Conservation (phyloP, 2,113 vertebrate species). For the Tachysurus vachellii region DNA sequence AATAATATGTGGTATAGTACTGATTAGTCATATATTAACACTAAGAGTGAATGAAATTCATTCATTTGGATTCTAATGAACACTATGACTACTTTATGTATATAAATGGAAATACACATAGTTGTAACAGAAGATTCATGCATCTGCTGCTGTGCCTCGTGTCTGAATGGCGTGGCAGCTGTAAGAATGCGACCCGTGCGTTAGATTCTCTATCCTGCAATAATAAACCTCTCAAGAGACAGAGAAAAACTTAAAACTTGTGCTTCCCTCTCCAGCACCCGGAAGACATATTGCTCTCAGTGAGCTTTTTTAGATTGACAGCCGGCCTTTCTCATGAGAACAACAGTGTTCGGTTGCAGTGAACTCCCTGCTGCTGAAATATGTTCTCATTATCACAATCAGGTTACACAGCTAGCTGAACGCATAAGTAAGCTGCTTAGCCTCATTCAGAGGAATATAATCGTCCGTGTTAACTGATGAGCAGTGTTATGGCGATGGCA, state of each 20-base stretch:
- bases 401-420: constrained; percentile 44
- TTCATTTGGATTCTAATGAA: background rate
- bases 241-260: constrained; percentile 32
- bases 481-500: background rate
- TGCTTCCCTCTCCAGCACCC: constrained; percentile 31
- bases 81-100: background rate
- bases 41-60: background rate
- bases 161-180: constrained; percentile 17
- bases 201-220: constrained; percentile 36
- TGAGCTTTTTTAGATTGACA: constrained; percentile 33
- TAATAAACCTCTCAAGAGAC: constrained; percentile 47
- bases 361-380: constrained; percentile 31
- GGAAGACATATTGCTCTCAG: constrained; percentile 39
- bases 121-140: background rate
- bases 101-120: too few species aligned
- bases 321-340: constrained; percentile 29
- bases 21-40: background rate
- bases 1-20: too few species aligned
- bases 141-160: background rate
- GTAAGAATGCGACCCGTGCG: constrained; percentile 18
- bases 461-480: constrained; percentile 34
- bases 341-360: constrained; percentile 16
- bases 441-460: constrained; percentile 39
- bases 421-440: constrained; percentile 42
- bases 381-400: constrained; percentile 49